phyloP scores from a whole-genome alignment of 2,797 vertebrate genomes.

The Craterocephalus amniculus region DNA sequence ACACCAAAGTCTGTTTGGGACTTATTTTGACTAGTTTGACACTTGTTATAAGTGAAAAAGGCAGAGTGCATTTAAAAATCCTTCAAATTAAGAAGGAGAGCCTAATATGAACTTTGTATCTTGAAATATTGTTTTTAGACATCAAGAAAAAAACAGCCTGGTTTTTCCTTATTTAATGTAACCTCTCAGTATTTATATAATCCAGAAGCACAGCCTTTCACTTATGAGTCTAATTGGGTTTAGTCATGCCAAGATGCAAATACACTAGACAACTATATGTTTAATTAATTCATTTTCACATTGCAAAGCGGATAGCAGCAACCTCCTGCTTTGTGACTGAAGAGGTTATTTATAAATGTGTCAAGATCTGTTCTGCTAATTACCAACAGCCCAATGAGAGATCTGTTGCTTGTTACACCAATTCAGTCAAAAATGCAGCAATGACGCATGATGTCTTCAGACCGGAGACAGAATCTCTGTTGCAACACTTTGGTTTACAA shows the following conservation, averaged over 20 bases:
- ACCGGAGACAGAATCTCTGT: background rate
- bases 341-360: slow-evolving; percentile 15
- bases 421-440: background rate
- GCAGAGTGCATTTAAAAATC: background rate
- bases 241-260: background rate
- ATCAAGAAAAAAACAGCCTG: too few species aligned
- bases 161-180: background rate
- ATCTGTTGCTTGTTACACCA: background rate
- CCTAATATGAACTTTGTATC: background rate
- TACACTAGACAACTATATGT: background rate
- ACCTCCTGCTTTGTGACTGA: slow-evolving; percentile 6
- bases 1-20: background rate
- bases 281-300: background rate
- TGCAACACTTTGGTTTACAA: background rate
- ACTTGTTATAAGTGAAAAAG: background rate
- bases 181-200: background rate
- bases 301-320: background rate
- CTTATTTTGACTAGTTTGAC: background rate
- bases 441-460: background rate
- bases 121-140: background rate
- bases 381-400: background rate
- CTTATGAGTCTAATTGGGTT: slow-evolving; percentile 11
- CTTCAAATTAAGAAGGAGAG: background rate
- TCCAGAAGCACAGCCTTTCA: background rate
- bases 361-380: slow-evolving; percentile 12